Evolutionary conservation across 2,797 vertebrate genomes (phyloP), one percentile per base, ranked within the genome.

Genomic region (Setipinna tenuifilis): DNA sequence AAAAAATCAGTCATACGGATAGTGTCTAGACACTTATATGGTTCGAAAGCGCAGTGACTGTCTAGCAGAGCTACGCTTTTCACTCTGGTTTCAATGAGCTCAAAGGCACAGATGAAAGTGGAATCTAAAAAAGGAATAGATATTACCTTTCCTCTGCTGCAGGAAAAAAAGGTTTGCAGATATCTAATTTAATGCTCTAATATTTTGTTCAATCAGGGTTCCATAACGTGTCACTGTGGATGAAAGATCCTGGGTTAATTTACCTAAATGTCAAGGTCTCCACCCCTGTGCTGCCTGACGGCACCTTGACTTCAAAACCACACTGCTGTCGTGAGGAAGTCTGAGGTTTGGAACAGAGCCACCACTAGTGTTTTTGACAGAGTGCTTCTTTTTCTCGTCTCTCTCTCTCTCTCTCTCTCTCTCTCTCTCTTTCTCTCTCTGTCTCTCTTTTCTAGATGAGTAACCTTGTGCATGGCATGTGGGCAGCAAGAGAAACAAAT

Each of bases 221-320:
- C 17, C 17, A 78, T 78, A 78, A 44, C 35, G 21, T 78, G 71
- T 78, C 71, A 78, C 6, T 44, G 31, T 78, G 31, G 71, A 21
- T 78, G 31, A 78, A 44, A 78, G 71, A 44, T 44, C 14, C 19
- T 21, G 71, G 71, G 71, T 78, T 78, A 41, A 78, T 78, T 41
- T 44, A 78, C 31, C 19, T 78, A 78, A 78, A 78, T 78, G 31
- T 44, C 71, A 78, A 44, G 71, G 71, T 78, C 17, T 44, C 35
- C 17, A 41, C 17, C 68, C 68, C 6, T 35, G 0, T 44, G 31
- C 31, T 78, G 35, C 14, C 6, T 44, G 71, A 31, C 71, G 21
- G 71, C 6, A 19, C 35, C 28, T 71, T 28, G 62, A 68, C 71
- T 78, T 78, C 35, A 75, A 17, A 75, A 31, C 21, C 68, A 6